These are phyloP conservation scores for Dorcus parallelipipedus DNA, from an alignment of 2,888 invertebrate species.

Conservation along the genomic window DNA sequence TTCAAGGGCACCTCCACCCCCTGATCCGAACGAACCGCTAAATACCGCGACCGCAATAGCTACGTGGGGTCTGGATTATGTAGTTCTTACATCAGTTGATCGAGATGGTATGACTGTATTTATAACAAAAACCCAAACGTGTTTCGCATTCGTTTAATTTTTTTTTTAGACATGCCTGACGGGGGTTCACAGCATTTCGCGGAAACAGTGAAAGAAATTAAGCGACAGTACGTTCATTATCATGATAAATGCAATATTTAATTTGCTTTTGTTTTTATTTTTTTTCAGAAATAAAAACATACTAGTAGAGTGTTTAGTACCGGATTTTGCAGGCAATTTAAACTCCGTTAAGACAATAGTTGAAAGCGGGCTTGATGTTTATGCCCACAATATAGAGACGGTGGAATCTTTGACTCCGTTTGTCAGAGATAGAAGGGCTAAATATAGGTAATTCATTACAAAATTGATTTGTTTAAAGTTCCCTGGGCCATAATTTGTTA, in stretches of 20 bases:
- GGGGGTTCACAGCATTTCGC: slow-evolving; percentile 94
- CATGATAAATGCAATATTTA: slow-evolving; percentile 4
- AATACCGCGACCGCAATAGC: slow-evolving; percentile 91
- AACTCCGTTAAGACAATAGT: slow-evolving; percentile 73
- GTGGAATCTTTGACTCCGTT: slow-evolving; percentile 86
- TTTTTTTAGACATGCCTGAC: slow-evolving; percentile 77
- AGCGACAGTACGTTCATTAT: slow-evolving; percentile 59
- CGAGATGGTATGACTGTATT: slow-evolving; percentile 70
- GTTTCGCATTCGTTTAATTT: slow-evolving; percentile 9
- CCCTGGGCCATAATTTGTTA: slow-evolving; percentile 17
- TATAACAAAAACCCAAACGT: background rate
- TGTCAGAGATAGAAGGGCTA: slow-evolving; percentile 91
- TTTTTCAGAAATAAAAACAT: slow-evolving; percentile 70
- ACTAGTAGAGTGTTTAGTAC: slow-evolving; percentile 93
- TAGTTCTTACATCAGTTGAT: slow-evolving; percentile 97
- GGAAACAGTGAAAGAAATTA: slow-evolving; percentile 84
- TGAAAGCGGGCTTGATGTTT: slow-evolving; percentile 86
- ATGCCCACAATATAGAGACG: slow-evolving; percentile 98
- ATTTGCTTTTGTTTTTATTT: background rate
- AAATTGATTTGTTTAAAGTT: slow-evolving; percentile 15
- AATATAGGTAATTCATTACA: slow-evolving; percentile 61
- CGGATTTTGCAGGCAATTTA: slow-evolving; percentile 88
- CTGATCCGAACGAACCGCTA: slow-evolving; percentile 85
- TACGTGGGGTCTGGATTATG: slow-evolving; percentile 95
- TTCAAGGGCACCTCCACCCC: slow-evolving; percentile 80